Percentiles rank a stretch among this genome's conserved stretches.
These are phyloP conservation scores for Rosalia funebris DNA, from an alignment of 2,888 invertebrate genomes.

Conservation along the genomic window DNA sequence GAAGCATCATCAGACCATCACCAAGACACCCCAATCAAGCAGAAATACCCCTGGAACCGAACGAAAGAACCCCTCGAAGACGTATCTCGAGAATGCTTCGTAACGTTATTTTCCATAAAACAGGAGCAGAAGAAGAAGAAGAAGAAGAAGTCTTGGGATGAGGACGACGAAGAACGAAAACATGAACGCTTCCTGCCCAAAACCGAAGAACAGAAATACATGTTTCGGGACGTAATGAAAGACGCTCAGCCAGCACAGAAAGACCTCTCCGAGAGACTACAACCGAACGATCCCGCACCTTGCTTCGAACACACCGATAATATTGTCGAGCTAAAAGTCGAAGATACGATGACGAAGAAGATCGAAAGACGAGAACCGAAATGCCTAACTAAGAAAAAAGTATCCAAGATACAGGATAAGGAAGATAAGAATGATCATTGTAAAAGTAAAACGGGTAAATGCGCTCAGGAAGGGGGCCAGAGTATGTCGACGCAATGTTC, in stretches of 20 bases:
- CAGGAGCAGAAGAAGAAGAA: neutral
- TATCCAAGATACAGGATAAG: neutral
- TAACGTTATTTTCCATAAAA: neutral
- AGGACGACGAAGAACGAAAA: neutral
- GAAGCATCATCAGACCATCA: too few relatives aligned
- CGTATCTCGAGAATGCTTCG: neutral
- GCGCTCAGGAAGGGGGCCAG: neutral
- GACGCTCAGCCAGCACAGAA: neutral
- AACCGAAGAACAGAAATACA: slow-evolving; percentile 4
- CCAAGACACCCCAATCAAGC: neutral
- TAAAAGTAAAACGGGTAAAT: neutral
- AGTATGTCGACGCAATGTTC: neutral
- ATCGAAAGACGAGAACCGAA: neutral
- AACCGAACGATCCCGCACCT: too few relatives aligned
- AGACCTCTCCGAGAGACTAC: neutral
- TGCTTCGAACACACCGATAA: neutral
- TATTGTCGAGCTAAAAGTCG: neutral
- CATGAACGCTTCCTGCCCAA: neutral
- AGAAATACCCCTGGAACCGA: neutral
- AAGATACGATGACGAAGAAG: neutral
- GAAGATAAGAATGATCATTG: neutral
- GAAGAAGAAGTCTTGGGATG: neutral
- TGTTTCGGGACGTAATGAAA: neutral
- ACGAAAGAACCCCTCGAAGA: neutral
- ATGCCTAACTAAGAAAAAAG: neutral